Percentiles rank a stretch among this genome's conserved stretches.
phyloP scores from a whole-genome alignment of 2,888 invertebrate genomes.

The Syrphus vitripennis region DNA sequence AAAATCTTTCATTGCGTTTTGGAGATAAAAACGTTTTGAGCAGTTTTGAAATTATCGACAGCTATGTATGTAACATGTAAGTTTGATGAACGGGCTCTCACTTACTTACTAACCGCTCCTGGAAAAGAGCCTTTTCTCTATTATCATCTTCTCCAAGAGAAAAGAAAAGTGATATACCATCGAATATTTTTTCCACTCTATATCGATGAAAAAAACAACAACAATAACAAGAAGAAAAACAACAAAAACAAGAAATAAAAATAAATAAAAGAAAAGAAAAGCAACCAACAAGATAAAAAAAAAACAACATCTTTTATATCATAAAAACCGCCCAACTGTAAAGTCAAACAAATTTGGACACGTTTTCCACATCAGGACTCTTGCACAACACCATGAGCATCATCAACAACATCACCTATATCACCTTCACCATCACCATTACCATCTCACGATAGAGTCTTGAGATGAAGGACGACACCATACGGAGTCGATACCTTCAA shows the following conservation, averaged over 20 bases:
- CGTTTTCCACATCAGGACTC: slow-evolving; percentile 66
- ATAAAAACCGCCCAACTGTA: slow-evolving; percentile 65
- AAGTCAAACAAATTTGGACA: slow-evolving; percentile 67
- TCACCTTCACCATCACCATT: not conserved
- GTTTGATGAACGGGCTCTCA: not conserved
- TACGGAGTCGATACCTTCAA: slow-evolving; percentile 57
- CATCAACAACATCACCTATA: not conserved
- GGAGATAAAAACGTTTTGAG: too few species aligned
- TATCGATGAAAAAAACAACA: slow-evolving; percentile 40
- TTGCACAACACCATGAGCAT: slow-evolving; percentile 24
- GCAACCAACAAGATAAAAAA: not conserved
- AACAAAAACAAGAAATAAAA: slow-evolving; percentile 36
- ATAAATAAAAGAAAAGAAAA: not conserved
- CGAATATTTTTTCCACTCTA: slow-evolving; percentile 11
- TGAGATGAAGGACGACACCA: slow-evolving; percentile 24
- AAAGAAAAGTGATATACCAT: not conserved
- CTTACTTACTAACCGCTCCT: not conserved
- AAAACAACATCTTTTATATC: slow-evolving; percentile 52
- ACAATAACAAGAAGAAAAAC: slow-evolving; percentile 34
- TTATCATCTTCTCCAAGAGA: not conserved
- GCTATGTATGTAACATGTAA: too few species aligned
- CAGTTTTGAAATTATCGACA: too few species aligned
- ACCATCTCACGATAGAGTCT: not conserved
- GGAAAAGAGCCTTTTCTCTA: not conserved
- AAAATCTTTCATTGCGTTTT: too few species aligned